These are phyloP conservation scores for Eulemur mongoz DNA, from an alignment of 2,797 vertebrate species.

Conservation along the genomic window DNA sequence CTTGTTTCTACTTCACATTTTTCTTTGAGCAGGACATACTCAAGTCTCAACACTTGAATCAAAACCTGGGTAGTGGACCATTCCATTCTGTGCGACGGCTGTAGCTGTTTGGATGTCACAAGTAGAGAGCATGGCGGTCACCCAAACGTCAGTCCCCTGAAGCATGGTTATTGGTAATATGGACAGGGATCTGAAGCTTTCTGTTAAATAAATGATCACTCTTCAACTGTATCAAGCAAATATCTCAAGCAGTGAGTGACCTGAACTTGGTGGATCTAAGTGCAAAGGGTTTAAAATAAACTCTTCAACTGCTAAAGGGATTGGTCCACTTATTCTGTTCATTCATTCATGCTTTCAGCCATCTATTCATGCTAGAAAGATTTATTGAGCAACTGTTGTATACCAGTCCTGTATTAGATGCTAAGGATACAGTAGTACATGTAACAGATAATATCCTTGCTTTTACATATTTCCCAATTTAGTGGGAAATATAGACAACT, in stretches of 20 bases:
- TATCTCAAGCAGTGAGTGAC: not conserved
- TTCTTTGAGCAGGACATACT: not conserved
- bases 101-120: not conserved
- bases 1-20: slow-evolving; percentile 19
- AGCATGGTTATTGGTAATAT: not conserved
- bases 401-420: not conserved
- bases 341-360: not conserved
- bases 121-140: not conserved
- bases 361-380: not conserved
- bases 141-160: not conserved
- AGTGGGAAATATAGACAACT: not conserved
- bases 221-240: not conserved
- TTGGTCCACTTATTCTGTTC: not conserved
- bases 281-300: not conserved
- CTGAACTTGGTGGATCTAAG: not conserved
- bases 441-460: not conserved
- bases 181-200: not conserved
- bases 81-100: not conserved
- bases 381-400: not conserved
- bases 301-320: not conserved
- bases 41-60: not conserved
- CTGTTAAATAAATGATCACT: not conserved
- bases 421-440: not conserved
- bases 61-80: not conserved
- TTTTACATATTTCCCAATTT: not conserved